These are phyloP conservation scores for Atta cephalotes DNA, from an alignment of 1,140 invertebrate genomes.

Conservation along the genomic window DNA sequence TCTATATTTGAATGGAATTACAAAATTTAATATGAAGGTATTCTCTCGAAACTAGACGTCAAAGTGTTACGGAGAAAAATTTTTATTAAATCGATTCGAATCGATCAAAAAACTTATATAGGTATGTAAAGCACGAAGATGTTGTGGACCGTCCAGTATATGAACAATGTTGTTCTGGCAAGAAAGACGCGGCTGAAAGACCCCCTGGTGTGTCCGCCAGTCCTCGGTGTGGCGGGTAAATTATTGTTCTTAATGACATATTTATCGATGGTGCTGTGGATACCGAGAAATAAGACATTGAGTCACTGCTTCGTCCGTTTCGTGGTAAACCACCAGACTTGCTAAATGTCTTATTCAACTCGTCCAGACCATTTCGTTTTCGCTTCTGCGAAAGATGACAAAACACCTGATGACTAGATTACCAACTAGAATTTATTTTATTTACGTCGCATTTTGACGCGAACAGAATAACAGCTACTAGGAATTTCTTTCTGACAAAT, in stretches of 20 bases:
- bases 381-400: background rate
- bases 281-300: constrained; percentile 61
- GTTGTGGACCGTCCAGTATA: background rate
- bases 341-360: constrained; percentile 12
- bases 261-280: constrained; percentile 73
- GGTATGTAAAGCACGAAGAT: background rate
- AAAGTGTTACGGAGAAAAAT: background rate
- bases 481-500: background rate
- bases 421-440: constrained; percentile 2
- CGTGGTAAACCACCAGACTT: constrained; percentile 66
- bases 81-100: background rate
- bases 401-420: background rate
- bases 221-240: constrained; percentile 73
- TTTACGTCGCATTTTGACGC: background rate
- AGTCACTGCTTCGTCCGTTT: constrained; percentile 72
- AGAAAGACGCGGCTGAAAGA: background rate
- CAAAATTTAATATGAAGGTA: background rate
- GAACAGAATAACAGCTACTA: background rate
- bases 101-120: background rate
- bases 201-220: constrained; percentile 57
- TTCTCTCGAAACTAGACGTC: background rate
- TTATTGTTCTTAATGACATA: constrained; percentile 80
- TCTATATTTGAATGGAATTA: constrained; percentile 5
- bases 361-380: background rate
- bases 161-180: constrained; percentile 13